Percentiles rank a stretch among this genome's conserved stretches.
Conservation (phyloP, 2,113 vertebrate species). For the Percopsis transmontana region DNA sequence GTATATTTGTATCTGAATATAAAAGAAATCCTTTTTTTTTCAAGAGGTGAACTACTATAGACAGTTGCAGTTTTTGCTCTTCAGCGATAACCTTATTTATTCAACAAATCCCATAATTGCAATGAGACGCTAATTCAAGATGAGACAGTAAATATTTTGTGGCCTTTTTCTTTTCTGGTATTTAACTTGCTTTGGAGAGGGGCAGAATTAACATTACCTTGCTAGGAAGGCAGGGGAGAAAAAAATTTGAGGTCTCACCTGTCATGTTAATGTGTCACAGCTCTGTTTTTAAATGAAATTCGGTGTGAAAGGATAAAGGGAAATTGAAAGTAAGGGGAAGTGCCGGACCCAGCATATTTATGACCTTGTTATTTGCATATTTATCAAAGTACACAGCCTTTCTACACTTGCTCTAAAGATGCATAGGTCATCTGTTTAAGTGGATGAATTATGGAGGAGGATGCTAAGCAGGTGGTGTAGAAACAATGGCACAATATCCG, state of each 20-base stretch:
- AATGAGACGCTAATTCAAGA: neutral
- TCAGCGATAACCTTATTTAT: neutral
- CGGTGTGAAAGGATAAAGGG: constrained; percentile 7
- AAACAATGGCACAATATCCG: constrained; percentile 33
- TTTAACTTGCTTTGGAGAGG: neutral
- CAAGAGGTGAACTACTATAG: no score
- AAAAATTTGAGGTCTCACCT: constrained; percentile 4
- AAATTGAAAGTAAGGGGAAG: constrained; percentile 36
- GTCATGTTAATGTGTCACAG: constrained; percentile 5
- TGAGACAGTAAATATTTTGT: neutral
- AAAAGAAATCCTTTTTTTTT: no score
- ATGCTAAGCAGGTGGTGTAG: constrained; percentile 51
- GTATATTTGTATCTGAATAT: no score
- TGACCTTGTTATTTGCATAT: constrained; percentile 67
- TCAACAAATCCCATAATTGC: neutral
- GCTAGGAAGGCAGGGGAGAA: constrained; percentile 7
- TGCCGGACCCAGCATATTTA: constrained; percentile 52
- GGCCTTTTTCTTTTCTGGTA: neutral
- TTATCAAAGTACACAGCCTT: constrained; percentile 54
- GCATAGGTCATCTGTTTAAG: constrained; percentile 63
- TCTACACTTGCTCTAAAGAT: constrained; percentile 31
- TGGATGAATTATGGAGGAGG: constrained; percentile 67
- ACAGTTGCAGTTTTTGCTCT: neutral
- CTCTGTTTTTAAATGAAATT: constrained; percentile 22
- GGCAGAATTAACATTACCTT: neutral